Conservation (phyloP, 2,113 vertebrate species). For the Marmota flaviventris region DNA sequence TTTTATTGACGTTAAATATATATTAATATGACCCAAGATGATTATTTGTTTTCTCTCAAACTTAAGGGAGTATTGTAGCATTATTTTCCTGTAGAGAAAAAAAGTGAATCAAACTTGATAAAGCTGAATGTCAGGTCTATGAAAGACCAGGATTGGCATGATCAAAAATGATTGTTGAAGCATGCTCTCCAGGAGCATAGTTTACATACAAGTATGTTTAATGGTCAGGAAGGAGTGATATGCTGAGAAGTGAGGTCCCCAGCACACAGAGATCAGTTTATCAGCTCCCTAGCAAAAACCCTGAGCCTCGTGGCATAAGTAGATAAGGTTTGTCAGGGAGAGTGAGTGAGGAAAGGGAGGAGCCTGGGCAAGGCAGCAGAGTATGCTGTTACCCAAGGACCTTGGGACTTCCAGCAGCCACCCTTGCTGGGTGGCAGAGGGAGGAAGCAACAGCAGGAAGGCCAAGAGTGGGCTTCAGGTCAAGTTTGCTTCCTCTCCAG, state of each 20-base stretch:
- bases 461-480: background rate
- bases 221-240: background rate
- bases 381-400: fast-evolving
- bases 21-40: background rate
- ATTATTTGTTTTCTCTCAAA: background rate
- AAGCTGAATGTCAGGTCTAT: background rate
- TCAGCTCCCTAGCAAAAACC: background rate
- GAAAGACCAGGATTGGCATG: background rate
- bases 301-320: background rate
- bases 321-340: background rate
- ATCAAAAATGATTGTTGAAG: background rate
- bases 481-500: background rate
- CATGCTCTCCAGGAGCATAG: background rate
- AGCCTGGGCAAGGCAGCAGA: background rate
- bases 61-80: background rate
- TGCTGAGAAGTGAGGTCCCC: background rate
- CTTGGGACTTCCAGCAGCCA: too few species aligned
- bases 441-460: background rate
- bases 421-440: background rate
- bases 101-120: slow-evolving; percentile 16
- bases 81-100: background rate
- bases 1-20: slow-evolving; percentile 36
- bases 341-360: background rate
- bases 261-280: background rate
- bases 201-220: background rate